Percentiles rank a stretch among this genome's conserved stretches.
Evolutionary conservation across 2,888 invertebrate genomes (phyloP).

Genomic region (Malthinus flaveolus): DNA sequence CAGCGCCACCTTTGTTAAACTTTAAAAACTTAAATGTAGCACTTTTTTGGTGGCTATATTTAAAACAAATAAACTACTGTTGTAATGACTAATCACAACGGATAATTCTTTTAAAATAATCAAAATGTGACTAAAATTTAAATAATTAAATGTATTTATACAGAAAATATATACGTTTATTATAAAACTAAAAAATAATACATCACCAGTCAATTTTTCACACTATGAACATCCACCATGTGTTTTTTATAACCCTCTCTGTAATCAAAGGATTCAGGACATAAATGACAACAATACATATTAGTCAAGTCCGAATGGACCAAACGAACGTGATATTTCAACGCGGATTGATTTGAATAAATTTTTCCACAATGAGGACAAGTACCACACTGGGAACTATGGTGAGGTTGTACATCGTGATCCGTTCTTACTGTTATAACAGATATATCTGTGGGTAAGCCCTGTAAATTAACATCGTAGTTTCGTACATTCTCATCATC

Average conservation of each 20-base stretch:
- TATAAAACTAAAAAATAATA: slow-evolving; percentile 30
- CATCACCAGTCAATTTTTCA: slow-evolving; percentile 57
- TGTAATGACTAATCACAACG: neutral
- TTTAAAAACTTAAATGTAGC: too few species aligned
- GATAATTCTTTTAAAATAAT: slow-evolving; percentile 8
- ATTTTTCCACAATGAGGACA: slow-evolving; percentile 72
- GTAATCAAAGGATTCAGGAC: slow-evolving; percentile 70
- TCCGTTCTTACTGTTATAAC: slow-evolving; percentile 7
- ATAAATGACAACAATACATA: slow-evolving; percentile 69
- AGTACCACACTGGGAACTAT: slow-evolving; percentile 60
- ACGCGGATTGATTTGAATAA: slow-evolving; percentile 70
- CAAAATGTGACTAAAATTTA: neutral
- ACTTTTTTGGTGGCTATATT: too few species aligned
- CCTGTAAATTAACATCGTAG: slow-evolving; percentile 12
- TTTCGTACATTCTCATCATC: slow-evolving; percentile 14
- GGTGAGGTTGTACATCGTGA: slow-evolving; percentile 42
- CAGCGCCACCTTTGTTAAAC: too few species aligned
- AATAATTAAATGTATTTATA: neutral
- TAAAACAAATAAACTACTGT: too few species aligned
- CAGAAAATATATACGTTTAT: slow-evolving; percentile 10
- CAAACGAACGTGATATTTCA: slow-evolving; percentile 69
- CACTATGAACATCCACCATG: slow-evolving; percentile 69
- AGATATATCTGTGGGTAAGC: slow-evolving; percentile 15
- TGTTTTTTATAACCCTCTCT: slow-evolving; percentile 70
- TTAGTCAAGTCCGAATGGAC: slow-evolving; percentile 72